Conservation (phyloP, 2,797 vertebrate genomes). For the Acrocephalus scirpaceus region DNA sequence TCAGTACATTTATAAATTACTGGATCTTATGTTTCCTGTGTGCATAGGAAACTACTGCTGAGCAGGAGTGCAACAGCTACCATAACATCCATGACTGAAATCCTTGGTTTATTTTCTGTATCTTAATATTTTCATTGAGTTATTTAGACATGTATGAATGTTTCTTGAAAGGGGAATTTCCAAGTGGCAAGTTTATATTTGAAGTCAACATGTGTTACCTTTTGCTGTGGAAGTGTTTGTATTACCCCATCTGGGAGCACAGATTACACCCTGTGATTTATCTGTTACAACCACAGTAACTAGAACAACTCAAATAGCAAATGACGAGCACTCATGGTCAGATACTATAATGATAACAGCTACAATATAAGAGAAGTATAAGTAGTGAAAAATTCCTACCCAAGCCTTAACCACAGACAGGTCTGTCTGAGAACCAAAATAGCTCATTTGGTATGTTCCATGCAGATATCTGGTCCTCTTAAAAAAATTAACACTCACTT, state of each 20-base stretch:
- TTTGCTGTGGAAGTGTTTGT: neutral
- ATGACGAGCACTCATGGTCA: accelerated
- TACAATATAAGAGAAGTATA: neutral
- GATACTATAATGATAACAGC: neutral
- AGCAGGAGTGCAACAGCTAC: neutral
- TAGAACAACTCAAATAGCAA: neutral
- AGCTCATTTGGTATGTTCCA: neutral
- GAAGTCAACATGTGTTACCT: neutral
- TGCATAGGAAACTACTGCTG: neutral
- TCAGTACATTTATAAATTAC: neutral
- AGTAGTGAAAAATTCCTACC: neutral
- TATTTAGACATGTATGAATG: neutral
- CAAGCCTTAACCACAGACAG: neutral
- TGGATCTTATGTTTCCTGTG: neutral
- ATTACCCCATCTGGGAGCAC: neutral
- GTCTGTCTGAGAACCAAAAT: neutral
- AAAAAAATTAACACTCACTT: neutral
- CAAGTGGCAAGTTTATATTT: neutral
- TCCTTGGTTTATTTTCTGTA: neutral
- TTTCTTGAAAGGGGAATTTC: neutral
- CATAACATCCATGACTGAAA: neutral
- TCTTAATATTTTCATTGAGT: neutral
- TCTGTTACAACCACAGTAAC: neutral
- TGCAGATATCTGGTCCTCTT: neutral
- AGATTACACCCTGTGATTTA: neutral